Evolutionary conservation across 2,797 vertebrate species (phyloP).

Genomic region (Mastacembelus armatus): DNA sequence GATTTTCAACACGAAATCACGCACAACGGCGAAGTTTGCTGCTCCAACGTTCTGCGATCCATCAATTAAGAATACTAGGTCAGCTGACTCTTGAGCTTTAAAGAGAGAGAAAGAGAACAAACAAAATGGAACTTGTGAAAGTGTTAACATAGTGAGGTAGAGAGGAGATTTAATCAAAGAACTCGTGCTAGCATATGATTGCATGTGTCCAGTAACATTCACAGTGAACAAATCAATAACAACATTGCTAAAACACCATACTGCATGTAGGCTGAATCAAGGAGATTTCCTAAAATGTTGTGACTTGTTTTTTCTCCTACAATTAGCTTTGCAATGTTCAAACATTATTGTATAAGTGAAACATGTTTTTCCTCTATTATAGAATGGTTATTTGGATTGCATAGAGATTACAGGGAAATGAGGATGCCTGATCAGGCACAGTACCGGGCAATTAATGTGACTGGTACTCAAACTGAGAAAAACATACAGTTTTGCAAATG

Average conservation of each 20-base stretch:
- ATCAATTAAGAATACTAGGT: constrained; percentile 99
- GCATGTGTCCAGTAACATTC: constrained; percentile 88
- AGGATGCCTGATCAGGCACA: neutral
- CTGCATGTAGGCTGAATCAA: constrained; percentile 96
- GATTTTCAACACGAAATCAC: constrained; percentile 93
- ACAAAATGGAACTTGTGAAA: constrained; percentile 92
- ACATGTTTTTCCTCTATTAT: neutral
- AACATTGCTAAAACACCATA: constrained; percentile 86
- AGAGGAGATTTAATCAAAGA: constrained; percentile 63
- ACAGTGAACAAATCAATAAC: constrained; percentile 88
- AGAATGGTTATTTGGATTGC: neutral
- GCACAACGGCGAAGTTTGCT: constrained; percentile 91
- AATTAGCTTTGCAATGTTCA: neutral
- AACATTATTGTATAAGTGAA: neutral
- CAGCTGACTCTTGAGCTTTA: constrained; percentile 94
- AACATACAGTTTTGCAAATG: neutral
- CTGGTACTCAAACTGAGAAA: too few species aligned
- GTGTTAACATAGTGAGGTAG: constrained; percentile 89
- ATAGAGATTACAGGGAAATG: neutral
- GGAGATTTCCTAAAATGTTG: constrained; percentile 53
- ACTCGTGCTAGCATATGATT: constrained; percentile 85
- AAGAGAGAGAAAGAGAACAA: constrained; percentile 81
- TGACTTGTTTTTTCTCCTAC: neutral
- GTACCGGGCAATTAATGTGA: neutral
- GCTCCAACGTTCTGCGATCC: constrained; percentile 98